Conservation (phyloP, 2,797 vertebrate genomes). For the Scolopax bukidnonensis region DNA sequence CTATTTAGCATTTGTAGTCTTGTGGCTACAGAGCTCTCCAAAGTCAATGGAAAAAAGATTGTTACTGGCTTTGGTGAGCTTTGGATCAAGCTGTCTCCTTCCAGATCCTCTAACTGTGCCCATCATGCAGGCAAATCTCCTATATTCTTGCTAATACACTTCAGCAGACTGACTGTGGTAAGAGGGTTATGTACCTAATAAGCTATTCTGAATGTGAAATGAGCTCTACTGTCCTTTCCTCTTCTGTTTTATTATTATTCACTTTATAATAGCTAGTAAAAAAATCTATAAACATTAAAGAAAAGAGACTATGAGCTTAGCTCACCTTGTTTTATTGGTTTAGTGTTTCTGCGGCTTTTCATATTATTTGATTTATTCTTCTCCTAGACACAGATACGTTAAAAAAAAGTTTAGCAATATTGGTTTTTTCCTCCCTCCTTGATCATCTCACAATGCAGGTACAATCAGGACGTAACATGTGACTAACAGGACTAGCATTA, state of each 20-base stretch:
- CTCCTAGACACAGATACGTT: slow-evolving; percentile 81
- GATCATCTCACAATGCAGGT: slow-evolving; percentile 58
- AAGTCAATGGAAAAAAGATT: background rate
- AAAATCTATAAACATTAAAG: slow-evolving; percentile 52
- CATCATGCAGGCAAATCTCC: background rate
- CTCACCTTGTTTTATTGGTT: slow-evolving; percentile 88
- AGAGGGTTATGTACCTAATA: slow-evolving; percentile 16
- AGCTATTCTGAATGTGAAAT: slow-evolving; percentile 44
- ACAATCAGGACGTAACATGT: slow-evolving; percentile 24
- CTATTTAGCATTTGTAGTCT: background rate
- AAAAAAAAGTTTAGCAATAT: slow-evolving; percentile 53
- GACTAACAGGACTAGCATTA: slow-evolving; percentile 27
- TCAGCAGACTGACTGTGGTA: background rate
- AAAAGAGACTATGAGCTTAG: slow-evolving; percentile 55
- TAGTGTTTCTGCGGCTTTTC: slow-evolving; percentile 88
- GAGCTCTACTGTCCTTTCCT: slow-evolving; percentile 21
- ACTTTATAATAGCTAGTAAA: slow-evolving; percentile 44
- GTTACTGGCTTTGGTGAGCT: background rate
- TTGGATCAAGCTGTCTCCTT: background rate
- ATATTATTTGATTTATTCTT: slow-evolving; percentile 83
- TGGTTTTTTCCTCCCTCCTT: slow-evolving; percentile 44
- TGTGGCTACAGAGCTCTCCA: background rate
- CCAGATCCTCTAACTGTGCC: background rate
- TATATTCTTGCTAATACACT: background rate
- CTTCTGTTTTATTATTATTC: slow-evolving; percentile 40